A percentile compares a stretch with the other conserved stretches of the same genome.
phyloP scores from a whole-genome alignment of 2,888 invertebrate genomes.

The Erebia aethiops region DNA sequence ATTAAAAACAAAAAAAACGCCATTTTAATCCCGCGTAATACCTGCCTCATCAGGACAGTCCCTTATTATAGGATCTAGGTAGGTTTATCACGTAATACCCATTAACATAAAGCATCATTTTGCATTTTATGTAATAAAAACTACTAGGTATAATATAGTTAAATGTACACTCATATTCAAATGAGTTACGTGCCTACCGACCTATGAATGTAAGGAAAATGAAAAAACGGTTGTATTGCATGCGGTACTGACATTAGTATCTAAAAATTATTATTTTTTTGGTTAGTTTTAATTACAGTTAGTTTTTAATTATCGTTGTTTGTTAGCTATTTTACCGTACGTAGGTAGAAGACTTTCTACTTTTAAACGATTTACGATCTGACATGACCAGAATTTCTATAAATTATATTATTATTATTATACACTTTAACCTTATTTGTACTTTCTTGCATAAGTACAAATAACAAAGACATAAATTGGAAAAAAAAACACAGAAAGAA shows the following conservation, averaged over 20 bases:
- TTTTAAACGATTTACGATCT: no score
- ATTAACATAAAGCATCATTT: constrained; percentile 21
- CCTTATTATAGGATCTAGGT: constrained; percentile 8
- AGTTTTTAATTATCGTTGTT: no score
- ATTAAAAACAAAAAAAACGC: neutral
- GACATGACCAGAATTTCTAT: no score
- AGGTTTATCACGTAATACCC: constrained; percentile 15
- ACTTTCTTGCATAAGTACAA: no score
- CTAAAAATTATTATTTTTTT: no score
- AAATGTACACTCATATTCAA: constrained; percentile 9
- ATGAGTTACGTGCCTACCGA: neutral
- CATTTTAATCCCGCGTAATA: neutral
- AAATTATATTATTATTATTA: no score
- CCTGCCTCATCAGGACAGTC: neutral
- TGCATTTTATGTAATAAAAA: constrained; percentile 22
- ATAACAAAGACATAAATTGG: no score
- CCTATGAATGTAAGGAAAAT: neutral
- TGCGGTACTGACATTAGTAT: neutral
- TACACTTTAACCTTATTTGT: no score
- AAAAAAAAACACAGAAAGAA: no score
- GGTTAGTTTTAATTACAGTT: no score
- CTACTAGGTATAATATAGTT: neutral
- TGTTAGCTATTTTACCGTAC: no score
- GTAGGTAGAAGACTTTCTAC: no score
- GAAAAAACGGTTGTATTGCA: neutral